These are phyloP conservation scores for Hippocampus guttulatus DNA, from an alignment of 2,113 vertebrate genomes.

Conservation along the genomic window DNA sequence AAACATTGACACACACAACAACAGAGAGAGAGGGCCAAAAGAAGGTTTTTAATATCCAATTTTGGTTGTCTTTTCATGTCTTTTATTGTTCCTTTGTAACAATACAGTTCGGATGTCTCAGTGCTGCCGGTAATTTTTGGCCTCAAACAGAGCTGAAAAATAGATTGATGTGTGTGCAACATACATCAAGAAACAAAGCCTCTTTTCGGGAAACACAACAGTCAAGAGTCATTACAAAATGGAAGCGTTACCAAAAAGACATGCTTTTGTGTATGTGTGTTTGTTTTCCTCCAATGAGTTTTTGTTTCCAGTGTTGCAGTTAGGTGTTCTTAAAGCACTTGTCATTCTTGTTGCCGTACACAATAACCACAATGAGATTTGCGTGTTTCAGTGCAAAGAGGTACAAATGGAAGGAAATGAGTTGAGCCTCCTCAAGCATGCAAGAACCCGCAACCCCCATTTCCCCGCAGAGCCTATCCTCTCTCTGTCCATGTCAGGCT, in stretches of 20 bases:
- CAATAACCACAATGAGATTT: conserved; percentile 57
- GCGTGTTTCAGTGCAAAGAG: conserved; percentile 71
- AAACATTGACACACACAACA: conserved; percentile 43
- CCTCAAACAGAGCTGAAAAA: conserved; percentile 68
- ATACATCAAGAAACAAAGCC: conserved; percentile 76
- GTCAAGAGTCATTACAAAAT: conserved; percentile 68
- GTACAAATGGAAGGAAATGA: conserved; percentile 57
- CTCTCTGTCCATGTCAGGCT: conserved; percentile 70
- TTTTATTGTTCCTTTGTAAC: conserved; percentile 70
- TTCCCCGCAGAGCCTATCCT: conserved; percentile 50
- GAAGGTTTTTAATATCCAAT: conserved; percentile 64
- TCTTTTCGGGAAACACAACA: conserved; percentile 65
- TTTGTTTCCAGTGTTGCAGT: neutral
- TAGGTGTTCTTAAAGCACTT: conserved; percentile 61
- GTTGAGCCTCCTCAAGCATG: conserved; percentile 64
- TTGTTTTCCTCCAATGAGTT: conserved; percentile 31
- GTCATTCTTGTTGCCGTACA: conserved; percentile 43
- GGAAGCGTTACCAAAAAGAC: conserved; percentile 74
- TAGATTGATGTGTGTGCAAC: conserved; percentile 69
- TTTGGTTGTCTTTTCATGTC: conserved; percentile 52
- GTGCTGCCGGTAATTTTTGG: conserved; percentile 50
- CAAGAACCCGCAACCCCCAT: conserved; percentile 35
- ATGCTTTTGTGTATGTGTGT: conserved; percentile 50
- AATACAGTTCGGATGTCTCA: conserved; percentile 66
- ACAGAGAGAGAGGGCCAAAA: conserved; percentile 54